phyloP scores from a whole-genome alignment of 1,140 invertebrate species.

The Diuraphis noxia region DNA sequence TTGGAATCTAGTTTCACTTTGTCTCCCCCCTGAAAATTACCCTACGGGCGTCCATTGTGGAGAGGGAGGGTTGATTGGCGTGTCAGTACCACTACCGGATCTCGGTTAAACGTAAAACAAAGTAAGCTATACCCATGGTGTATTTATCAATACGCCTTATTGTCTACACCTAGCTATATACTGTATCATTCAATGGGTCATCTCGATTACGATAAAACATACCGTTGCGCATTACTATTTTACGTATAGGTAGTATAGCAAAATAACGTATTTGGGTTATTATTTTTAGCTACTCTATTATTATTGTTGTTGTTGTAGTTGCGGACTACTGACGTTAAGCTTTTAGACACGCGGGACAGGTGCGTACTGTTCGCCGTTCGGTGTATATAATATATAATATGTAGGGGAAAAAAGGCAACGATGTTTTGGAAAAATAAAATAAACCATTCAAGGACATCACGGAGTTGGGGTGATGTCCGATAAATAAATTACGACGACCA shows the following conservation, averaged over 20 bases:
- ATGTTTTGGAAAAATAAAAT: neutral
- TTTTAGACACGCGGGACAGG: neutral
- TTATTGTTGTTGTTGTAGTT: neutral
- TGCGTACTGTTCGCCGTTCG: too few species aligned
- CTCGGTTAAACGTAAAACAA: too few species aligned
- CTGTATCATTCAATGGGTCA: too few species aligned
- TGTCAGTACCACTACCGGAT: too few species aligned
- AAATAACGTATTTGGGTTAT: neutral
- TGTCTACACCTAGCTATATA: too few species aligned
- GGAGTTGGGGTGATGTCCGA: neutral
- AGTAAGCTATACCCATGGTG: too few species aligned
- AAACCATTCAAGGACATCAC: neutral
- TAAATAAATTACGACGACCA: neutral
- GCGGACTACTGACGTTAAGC: neutral
- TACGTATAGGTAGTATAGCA: neutral
- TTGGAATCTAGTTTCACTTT: too few species aligned
- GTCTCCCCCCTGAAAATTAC: too few species aligned
- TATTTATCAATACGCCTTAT: too few species aligned
- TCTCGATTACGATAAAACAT: too few species aligned
- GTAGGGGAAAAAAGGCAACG: neutral
- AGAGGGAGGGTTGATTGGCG: too few species aligned
- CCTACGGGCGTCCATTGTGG: too few species aligned
- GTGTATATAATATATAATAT: neutral
- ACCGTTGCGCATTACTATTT: neutral
- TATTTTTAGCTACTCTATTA: neutral